A percentile compares a stretch with the other conserved stretches of the same genome.
Conservation (phyloP, 2,888 invertebrate genomes). For the Psococerastis gibbosa region DNA sequence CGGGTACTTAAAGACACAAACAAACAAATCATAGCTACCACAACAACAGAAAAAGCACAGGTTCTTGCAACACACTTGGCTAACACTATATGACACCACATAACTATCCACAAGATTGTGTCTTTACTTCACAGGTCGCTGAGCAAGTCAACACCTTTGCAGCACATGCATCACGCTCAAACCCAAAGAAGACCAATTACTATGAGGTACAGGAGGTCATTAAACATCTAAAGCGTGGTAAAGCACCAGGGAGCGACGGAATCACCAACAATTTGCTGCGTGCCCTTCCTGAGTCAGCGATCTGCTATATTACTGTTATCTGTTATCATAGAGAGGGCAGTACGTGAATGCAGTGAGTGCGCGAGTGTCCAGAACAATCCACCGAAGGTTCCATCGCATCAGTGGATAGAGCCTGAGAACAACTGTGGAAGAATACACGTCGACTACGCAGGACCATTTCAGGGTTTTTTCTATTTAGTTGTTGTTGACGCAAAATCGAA, state of each 20-base stretch:
- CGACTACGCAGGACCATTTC: too few species aligned
- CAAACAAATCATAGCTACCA: too few species aligned
- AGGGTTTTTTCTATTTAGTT: constrained; percentile 16
- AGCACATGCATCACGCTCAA: too few species aligned
- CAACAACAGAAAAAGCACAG: too few species aligned
- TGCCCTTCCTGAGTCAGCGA: constrained; percentile 15
- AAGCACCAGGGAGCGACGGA: constrained; percentile 13
- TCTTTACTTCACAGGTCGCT: too few species aligned
- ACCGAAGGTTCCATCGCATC: constrained; percentile 18
- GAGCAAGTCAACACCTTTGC: too few species aligned
- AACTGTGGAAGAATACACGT: constrained; percentile 20
- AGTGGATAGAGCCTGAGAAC: constrained; percentile 18
- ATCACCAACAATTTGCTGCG: constrained; percentile 14
- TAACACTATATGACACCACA: background rate
- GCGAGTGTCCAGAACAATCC: constrained; percentile 17
- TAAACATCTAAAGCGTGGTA: too few species aligned
- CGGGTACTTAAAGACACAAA: too few species aligned
- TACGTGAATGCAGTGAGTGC: constrained; percentile 18
- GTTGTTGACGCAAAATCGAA: constrained; percentile 19
- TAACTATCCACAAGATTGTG: too few species aligned
- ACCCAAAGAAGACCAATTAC: too few species aligned
- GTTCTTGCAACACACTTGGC: background rate
- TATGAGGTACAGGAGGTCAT: too few species aligned
- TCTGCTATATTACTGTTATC: constrained; percentile 19
- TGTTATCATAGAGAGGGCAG: constrained; percentile 19